Evolutionary conservation across 2,113 vertebrate genomes (phyloP).

Genomic region (Cyanoderma ruficeps): DNA sequence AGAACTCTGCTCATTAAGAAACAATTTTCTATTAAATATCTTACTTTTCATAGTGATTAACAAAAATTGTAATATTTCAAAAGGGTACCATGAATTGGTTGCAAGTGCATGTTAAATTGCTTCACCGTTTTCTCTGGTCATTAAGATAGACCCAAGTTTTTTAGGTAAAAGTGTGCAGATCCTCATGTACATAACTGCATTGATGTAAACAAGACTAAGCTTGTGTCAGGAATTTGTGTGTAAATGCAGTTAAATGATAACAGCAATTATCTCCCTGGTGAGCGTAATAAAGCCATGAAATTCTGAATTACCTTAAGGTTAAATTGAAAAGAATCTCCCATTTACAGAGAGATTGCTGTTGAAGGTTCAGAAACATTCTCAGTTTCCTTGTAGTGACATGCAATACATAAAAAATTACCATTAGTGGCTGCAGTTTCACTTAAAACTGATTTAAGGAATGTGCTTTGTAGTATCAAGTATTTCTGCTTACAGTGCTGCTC

Average conservation of each 20-base stretch:
- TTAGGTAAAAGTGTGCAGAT: background rate
- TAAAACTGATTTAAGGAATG: background rate
- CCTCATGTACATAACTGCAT: background rate
- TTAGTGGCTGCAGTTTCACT: background rate
- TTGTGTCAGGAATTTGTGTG: background rate
- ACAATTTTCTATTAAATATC: background rate
- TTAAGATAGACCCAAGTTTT: background rate
- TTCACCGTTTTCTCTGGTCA: background rate
- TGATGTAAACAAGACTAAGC: background rate
- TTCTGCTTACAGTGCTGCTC: background rate
- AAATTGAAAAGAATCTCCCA: background rate
- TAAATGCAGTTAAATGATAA: background rate
- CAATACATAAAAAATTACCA: background rate
- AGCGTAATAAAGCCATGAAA: background rate
- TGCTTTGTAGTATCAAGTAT: background rate
- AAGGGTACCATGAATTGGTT: background rate
- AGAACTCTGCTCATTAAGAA: background rate
- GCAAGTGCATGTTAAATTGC: background rate
- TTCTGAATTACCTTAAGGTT: background rate
- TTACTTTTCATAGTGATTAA: background rate
- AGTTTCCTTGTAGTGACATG: background rate
- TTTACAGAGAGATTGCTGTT: background rate
- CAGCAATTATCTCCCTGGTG: background rate
- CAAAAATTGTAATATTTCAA: background rate
- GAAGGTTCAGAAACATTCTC: background rate